Base-by-base conservation (phyloP, 1,140 invertebrate species). In the Helicoverpa zea region DNA sequence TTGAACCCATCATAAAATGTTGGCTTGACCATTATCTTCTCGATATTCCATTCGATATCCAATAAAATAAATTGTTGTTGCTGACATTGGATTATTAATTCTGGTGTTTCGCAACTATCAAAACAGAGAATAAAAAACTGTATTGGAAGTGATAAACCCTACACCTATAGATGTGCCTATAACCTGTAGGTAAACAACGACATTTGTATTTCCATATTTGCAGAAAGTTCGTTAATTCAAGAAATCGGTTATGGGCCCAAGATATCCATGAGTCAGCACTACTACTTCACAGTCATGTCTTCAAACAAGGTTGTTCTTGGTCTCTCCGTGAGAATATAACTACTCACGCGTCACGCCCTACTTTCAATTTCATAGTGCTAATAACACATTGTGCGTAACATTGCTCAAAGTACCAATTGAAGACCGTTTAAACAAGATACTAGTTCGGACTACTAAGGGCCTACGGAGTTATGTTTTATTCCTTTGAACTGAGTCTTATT, bases 341-440 rank as follows among this genome's bases (percentile, higher is more conserved):
- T 79, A 63, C 16, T 61, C 73, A 75, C 58, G 54, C 54, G 61
- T 77, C 82, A 78, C 79, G 86, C 79, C 83, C 87, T 78, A 90
- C 82, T 88, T 88, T 88, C 76, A 75, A 68, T 76, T 72, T 56
- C 56, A 84, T 83, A 58, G 82, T 87, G 86, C 83, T 87, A 88
- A 88, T 85, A 85, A 63, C 73, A 83, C 73, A 43, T 66, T 74
- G 49, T 68, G 35, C 54, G 76, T 79, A 79, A 79, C n/a, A 68
- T 10, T 47, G 61, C 3, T 18, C 76, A 43, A 70, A 79, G 52
- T 68, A 70, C 54, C 54, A 18, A 18, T 61, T 72, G 68, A 56
- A 18, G 10, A 70, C 18, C 52, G 35, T 64, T 77, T 66, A 16
- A 79, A 79, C 43, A 35, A 70, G 63, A 79, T 47, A 79, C 52